These are phyloP conservation scores for Notodonta dromedarius DNA, from an alignment of 2,888 invertebrate genomes.

Conservation along the genomic window DNA sequence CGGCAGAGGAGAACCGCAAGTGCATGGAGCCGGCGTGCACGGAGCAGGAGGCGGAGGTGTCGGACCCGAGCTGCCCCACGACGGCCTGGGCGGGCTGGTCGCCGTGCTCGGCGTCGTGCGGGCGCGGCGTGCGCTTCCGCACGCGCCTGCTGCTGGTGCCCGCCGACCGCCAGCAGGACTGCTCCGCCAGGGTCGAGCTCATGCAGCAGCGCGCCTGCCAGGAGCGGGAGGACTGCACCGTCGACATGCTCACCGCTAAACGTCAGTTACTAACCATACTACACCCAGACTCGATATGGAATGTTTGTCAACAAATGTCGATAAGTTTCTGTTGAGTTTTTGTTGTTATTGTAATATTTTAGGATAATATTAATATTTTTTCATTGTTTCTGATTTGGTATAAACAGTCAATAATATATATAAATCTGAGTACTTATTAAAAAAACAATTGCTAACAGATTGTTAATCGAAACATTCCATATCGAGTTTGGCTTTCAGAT, in stretches of 20 bases:
- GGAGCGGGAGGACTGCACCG: conserved; percentile 87
- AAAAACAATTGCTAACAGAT: too few species aligned
- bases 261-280: conserved; percentile 69
- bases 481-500: too few species aligned
- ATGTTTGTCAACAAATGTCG: too few species aligned
- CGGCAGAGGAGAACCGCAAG: conserved; percentile 90
- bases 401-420: too few species aligned
- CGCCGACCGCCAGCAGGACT: conserved; percentile 86
- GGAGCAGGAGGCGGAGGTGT: conserved; percentile 73
- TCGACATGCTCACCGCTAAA: conserved; percentile 91
- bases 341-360: too few species aligned
- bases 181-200: conserved; percentile 87
- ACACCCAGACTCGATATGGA: too few species aligned
- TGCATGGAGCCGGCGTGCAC: conserved; percentile 90
- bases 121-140: conserved; percentile 89
- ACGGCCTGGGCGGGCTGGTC: conserved; percentile 97
- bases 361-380: too few species aligned
- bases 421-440: too few species aligned
- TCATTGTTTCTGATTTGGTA: too few species aligned
- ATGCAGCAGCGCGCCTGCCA: conserved; percentile 90
- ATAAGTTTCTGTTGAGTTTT: too few species aligned
- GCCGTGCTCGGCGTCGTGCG: conserved; percentile 95
- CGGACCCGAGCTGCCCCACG: conserved; percentile 89
- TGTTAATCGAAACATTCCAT: too few species aligned
- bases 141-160: conserved; percentile 88